Conservation (phyloP, 2,113 vertebrate genomes). For the Carettochelys insculpta region DNA sequence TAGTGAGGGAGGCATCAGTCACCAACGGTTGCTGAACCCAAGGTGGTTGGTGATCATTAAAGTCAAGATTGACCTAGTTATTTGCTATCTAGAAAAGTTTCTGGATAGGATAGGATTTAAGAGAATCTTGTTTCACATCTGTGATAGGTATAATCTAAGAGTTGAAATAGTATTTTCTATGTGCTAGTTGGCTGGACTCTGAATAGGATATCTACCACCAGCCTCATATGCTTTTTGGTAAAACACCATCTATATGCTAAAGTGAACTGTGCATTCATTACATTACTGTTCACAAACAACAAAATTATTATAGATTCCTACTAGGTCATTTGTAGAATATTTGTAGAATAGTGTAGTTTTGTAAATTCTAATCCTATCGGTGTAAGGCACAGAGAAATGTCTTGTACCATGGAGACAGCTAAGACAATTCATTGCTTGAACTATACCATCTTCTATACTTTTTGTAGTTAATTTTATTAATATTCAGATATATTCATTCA, state of each 20-base stretch:
- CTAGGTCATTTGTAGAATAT: neutral
- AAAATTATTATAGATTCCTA: neutral
- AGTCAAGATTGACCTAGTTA: neutral
- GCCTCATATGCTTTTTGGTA: neutral
- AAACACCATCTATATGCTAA: neutral
- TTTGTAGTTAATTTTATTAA: neutral
- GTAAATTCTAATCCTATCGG: neutral
- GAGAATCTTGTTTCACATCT: neutral
- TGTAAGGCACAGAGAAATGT: neutral
- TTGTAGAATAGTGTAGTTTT: too few relatives aligned
- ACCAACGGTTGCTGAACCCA: too few relatives aligned
- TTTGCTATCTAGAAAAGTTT: neutral
- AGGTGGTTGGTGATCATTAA: too few relatives aligned
- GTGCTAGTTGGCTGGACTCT: neutral
- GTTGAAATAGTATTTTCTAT: neutral
- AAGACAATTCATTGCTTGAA: neutral
- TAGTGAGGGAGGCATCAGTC: too few relatives aligned
- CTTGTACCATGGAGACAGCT: neutral
- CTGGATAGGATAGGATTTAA: neutral
- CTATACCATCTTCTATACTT: neutral
- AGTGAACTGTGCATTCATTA: neutral
- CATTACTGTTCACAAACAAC: neutral
- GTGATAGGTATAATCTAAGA: neutral
- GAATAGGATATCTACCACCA: neutral
- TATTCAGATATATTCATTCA: neutral